Percentiles rank a stretch among this genome's conserved stretches.
These are phyloP conservation scores for Sebastes minor DNA, from an alignment of 2,797 vertebrate genomes.

Conservation along the genomic window DNA sequence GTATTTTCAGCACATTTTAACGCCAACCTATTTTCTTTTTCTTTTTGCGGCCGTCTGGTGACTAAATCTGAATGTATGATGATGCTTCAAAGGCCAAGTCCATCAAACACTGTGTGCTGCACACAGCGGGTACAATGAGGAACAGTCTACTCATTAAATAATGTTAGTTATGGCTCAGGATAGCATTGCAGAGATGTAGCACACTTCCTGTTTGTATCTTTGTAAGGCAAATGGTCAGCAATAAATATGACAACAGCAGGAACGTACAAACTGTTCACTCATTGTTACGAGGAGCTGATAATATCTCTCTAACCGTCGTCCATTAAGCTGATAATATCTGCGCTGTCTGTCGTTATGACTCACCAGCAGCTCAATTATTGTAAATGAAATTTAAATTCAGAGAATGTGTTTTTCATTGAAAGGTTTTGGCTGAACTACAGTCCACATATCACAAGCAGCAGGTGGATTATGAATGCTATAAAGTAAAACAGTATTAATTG, in stretches of 20 bases:
- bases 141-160: conserved; percentile 1
- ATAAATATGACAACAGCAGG: conserved; percentile 2
- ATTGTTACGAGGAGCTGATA: neutral
- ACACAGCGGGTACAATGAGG: conserved; percentile 8
- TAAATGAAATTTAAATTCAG: neutral
- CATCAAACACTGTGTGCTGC: neutral
- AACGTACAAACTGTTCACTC: neutral
- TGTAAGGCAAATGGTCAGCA: neutral
- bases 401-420: neutral
- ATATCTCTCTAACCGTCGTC: neutral
- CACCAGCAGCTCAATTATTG: neutral
- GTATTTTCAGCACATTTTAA: neutral
- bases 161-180: neutral
- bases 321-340: neutral
- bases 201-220: conserved; percentile 44
- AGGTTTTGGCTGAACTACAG: neutral
- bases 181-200: neutral
- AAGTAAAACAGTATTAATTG: neutral
- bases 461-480: neutral
- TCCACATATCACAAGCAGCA: neutral
- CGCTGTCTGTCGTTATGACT: neutral
- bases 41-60: neutral
- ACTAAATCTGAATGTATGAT: neutral
- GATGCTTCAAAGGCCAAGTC: neutral
- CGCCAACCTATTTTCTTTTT: neutral